Conservation (phyloP, 2,797 vertebrate species). For the Sternarchorhynchus goeldii region DNA sequence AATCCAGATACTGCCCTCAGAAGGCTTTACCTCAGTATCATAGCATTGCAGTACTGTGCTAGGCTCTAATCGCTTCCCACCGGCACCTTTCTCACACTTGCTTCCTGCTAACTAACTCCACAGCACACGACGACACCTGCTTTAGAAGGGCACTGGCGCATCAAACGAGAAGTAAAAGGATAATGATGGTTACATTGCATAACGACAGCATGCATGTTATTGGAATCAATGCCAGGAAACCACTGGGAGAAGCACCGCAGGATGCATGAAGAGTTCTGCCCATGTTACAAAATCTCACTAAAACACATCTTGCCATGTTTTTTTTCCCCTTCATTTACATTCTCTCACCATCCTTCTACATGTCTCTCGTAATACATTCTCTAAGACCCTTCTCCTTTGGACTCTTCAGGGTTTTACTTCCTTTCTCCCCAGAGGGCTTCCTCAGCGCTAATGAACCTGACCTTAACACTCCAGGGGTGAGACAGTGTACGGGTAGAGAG, state of each 20-base stretch:
- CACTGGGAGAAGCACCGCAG: neutral
- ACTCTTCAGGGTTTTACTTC: neutral
- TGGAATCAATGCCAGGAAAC: neutral
- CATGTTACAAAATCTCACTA: no score
- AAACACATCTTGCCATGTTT: neutral
- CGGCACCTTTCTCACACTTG: neutral
- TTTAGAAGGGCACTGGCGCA: neutral
- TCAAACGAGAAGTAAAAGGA: neutral
- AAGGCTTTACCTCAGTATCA: conserved; percentile 27
- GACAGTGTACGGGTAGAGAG: neutral
- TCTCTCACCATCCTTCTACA: neutral
- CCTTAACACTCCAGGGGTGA: conserved; percentile 9
- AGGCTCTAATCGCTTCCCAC: conserved; percentile 1
- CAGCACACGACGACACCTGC: neutral
- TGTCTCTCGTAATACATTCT: neutral
- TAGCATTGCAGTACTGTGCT: neutral
- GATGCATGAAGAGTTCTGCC: neutral
- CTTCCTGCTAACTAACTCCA: neutral
- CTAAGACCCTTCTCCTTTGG: neutral
- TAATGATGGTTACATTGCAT: conserved; percentile 24
- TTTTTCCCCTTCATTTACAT: neutral
- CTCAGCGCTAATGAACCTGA: conserved; percentile 32
- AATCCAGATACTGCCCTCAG: conserved; percentile 33
- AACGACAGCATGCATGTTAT: neutral
- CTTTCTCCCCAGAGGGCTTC: neutral